Evolutionary conservation across 1,140 invertebrate species (phyloP), one percentile per base, ranked within the genome.

Genomic region (Ladona fulva): DNA sequence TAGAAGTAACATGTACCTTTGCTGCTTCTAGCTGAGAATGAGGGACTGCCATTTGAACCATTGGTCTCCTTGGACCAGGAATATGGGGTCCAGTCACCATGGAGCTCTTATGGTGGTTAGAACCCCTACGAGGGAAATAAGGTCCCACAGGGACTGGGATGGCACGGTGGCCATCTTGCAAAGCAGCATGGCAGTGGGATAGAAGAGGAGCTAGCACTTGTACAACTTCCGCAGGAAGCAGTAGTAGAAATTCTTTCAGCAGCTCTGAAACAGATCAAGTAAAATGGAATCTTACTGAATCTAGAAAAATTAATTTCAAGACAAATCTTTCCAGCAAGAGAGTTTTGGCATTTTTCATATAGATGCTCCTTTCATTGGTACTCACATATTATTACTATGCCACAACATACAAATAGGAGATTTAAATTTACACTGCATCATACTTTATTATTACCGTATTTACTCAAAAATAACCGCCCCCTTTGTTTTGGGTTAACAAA

Each of bases 31-130:
- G 82, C 81, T 93, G 90, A 80, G 89, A 91, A 78, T 92, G 89
- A 12, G 93, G 92, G 19, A 95, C 90, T 66, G 92, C 91, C 94
- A 96, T 95, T 84, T 95, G 94, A 14, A 96, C 92, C 90, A 95
- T 93, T 0, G 94, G 94, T 59, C 93, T 84, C 0, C 92, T 89
- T 16, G 94, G 91, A 77, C 92, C 86, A 77, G 86, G 86, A 5
- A 66, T 5, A 85, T 84, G 8, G 80, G 78, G 73, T 84, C 84
- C 0, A 83, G 77, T 25, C 80, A 80, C 29, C 81, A 78, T 42
- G 80, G 52, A 12, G 86, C 80, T 25, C 83, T 82, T 79, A 87
- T 86, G 25, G 86, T 83, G 85, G 1, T 86, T 84, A 89, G 88
- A 24, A 79, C 85, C 88, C 78, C 90, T 86, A 52, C 90, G 84